Evolutionary conservation across 2,888 invertebrate species (phyloP).

Genomic region (Rotaria magnacalcarata): DNA sequence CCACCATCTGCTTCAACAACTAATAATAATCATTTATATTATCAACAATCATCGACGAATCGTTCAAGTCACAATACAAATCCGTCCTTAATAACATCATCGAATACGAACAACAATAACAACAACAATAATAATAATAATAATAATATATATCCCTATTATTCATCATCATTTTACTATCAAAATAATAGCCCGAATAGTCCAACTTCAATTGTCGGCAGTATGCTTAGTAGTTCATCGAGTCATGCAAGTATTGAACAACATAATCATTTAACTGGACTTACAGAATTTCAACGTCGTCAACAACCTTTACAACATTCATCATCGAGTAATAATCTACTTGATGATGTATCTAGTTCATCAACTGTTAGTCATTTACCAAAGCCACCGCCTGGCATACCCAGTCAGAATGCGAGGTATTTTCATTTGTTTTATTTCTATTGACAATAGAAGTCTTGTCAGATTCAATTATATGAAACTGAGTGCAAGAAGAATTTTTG

Average conservation of each 20-base stretch:
- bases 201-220: background rate
- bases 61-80: background rate
- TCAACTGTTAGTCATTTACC: slow-evolving; percentile 20
- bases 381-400: slow-evolving; percentile 24
- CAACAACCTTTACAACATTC: background rate
- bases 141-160: slow-evolving; percentile 16
- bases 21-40: background rate
- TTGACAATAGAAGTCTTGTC: no score
- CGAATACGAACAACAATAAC: background rate
- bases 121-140: background rate
- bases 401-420: slow-evolving; percentile 33
- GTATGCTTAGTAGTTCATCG: slow-evolving; percentile 1
- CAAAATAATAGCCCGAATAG: slow-evolving; percentile 9
- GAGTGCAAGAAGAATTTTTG: no score
- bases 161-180: slow-evolving; percentile 27
- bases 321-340: background rate
- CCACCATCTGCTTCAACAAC: background rate
- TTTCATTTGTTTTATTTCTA: background rate
- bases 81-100: background rate
- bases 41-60: background rate
- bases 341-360: slow-evolving; percentile 28
- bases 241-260: background rate
- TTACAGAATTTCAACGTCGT: background rate
- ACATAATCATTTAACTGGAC: slow-evolving; percentile 9
- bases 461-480: no score